Evolutionary conservation across 2,888 invertebrate genomes (phyloP), one percentile per base, ranked within the genome.

Genomic region (Meganola albula): DNA sequence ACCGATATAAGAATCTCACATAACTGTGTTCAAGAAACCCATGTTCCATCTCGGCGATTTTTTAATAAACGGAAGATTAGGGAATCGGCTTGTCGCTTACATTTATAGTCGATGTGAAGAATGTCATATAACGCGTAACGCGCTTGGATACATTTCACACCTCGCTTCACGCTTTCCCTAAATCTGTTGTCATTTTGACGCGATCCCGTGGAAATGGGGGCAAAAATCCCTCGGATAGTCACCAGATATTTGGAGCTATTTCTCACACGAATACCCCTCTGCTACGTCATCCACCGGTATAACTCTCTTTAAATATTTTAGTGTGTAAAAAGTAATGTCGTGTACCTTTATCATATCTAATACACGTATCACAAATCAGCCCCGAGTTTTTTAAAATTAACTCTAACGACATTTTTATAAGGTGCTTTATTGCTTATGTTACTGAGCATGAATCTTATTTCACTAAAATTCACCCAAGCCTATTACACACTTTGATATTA

Each of bases 151-250:
- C 78, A 79, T 85, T 83, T 84, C 70, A 84, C 84, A 83, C 75
- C 73, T 79, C 82, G 80, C 75, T 83, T 74, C 69, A 62, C 80
- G 77, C 80, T 79, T 80, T 78, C 73, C 80, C 77, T 76, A 80
- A 83, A 83, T 83, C 83, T 83, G 80, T 83, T 83, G 84, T 84
- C 83, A 83, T 82, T 83, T 79, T 55, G 76, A 59, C 62, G 65
- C 75, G 75, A 82, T 80, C 80, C 78, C 74, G 65, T 65, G 64
- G 70, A 77, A 79, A 77, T 77, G 72, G 74, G 80, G 77, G 58
- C 70, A 68, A 53, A 71, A 72, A 77, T 77, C 79, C 74, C 67
- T 66, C 62, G 75, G 74, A 76, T 75, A 79, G 71, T 78, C 74
- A 68, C 68, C 57, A 76, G 69, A 76, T 77, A 80, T 84, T 84